Percentiles rank a stretch among this genome's conserved stretches.
These are phyloP conservation scores for Ormyrus nitidulus DNA, from an alignment of 2,888 invertebrate species.

Conservation along the genomic window DNA sequence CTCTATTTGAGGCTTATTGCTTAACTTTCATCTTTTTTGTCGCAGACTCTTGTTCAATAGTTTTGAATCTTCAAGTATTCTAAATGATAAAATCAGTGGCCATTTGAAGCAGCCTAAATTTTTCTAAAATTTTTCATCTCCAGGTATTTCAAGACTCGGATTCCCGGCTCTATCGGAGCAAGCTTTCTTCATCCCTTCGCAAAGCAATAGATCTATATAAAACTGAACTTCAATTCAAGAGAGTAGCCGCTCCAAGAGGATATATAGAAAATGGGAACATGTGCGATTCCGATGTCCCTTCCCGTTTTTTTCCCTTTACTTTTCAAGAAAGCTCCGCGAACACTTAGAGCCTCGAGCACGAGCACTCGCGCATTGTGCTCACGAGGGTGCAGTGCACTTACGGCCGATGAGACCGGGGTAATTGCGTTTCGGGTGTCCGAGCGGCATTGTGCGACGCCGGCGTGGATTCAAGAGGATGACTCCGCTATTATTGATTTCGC, in stretches of 20 bases:
- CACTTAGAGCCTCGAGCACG: not conserved
- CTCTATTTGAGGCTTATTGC: constrained; percentile 10
- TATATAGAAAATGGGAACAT: constrained; percentile 49
- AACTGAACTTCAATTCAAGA: constrained; percentile 16
- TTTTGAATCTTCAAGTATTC: too few relatives aligned
- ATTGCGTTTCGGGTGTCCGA: constrained; percentile 40
- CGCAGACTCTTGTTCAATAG: not conserved
- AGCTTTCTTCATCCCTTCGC: too few relatives aligned
- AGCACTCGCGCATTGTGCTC: not conserved
- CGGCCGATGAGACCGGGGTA: constrained; percentile 48
- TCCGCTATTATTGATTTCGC: constrained; percentile 26
- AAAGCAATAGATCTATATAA: too few relatives aligned
- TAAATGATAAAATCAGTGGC: too few relatives aligned
- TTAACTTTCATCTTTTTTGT: not conserved
- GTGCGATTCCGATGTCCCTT: constrained; percentile 39
- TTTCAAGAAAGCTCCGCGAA: constrained; percentile 35
- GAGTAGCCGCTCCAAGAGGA: constrained; percentile 15
- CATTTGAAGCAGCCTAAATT: too few relatives aligned
- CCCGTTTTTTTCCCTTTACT: constrained; percentile 11
- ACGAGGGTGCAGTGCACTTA: constrained; percentile 47
- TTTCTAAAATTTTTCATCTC: too few relatives aligned
- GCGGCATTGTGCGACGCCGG: not conserved
- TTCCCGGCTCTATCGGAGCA: too few relatives aligned
- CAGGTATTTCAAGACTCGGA: too few relatives aligned
- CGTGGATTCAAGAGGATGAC: not conserved